Conservation (phyloP, 2,888 invertebrate species). For the Drosophila affinis region DNA sequence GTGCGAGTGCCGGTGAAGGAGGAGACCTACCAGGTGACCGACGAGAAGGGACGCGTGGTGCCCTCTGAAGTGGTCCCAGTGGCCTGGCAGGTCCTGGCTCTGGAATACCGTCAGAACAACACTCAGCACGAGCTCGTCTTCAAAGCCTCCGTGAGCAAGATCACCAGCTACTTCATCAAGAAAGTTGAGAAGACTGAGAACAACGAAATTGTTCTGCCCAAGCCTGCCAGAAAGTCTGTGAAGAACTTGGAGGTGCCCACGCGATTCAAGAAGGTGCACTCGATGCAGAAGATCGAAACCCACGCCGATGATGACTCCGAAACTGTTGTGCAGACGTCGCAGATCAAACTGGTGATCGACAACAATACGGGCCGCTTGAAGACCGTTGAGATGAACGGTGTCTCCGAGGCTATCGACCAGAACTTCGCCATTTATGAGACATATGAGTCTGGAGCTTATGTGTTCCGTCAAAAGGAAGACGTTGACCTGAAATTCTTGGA, state of each 20-base stretch:
- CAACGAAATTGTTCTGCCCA: neutral
- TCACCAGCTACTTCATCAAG: constrained; percentile 30
- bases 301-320: constrained; percentile 2
- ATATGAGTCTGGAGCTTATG: constrained; percentile 96
- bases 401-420: constrained; percentile 84
- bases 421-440: constrained; percentile 90
- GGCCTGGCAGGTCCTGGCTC: constrained; percentile 18
- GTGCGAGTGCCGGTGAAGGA: constrained; percentile 87
- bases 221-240: constrained; percentile 3
- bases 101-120: constrained; percentile 32
- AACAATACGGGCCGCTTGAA: constrained; percentile 61
- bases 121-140: constrained; percentile 34
- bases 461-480: constrained; percentile 88
- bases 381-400: constrained; percentile 75
- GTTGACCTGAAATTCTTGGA: constrained; percentile 67
- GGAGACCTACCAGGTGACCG: constrained; percentile 86
- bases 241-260: constrained; percentile 6
- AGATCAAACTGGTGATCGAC: constrained; percentile 72
- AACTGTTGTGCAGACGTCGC: constrained; percentile 30
- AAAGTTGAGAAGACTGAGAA: constrained; percentile 7
- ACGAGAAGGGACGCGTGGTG: constrained; percentile 68
- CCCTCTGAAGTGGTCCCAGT: constrained; percentile 30
- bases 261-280: constrained; percentile 22
- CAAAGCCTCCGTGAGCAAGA: constrained; percentile 30
- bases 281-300: constrained; percentile 3